Base-by-base conservation (phyloP, 2,797 vertebrate genomes). In the Moxostoma hubbsi region DNA sequence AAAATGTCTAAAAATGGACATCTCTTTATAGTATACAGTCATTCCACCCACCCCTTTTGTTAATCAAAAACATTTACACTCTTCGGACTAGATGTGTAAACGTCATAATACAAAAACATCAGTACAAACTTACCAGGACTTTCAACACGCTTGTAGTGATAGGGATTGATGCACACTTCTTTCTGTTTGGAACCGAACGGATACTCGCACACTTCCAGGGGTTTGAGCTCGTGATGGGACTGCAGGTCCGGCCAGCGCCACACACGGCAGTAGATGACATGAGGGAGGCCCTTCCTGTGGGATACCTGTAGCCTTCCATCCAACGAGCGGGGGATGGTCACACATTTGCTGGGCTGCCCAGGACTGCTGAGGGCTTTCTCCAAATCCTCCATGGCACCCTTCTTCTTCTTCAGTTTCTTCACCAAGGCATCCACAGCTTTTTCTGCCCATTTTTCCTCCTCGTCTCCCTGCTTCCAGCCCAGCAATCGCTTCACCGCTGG, bases 371-470 rank as follows among this genome's bases (percentile, higher is more conserved):
- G 89, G 6, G 97, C 97, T 89, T 97, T 98, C 90, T 99, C 97
- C 87, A 99, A 91, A 87, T 99, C 97, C 86, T 99, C 97, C 97
- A 99, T 98, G 75, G 97, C 97, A 8, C 97, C 97, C 36, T 99
- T 98, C 85, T 98, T 99, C 93, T 98, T 98, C 89, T 99, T 99
- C 57, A 99, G 89, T 87, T 99, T 99, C 89, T 99, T 99, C 4
- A 99, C 97, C 12, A 99, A 92, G 43, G 97, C 97, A 79, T 99
- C 97, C 1, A 98, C 97, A n/a, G 97, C 97, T 86, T 98, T 98
- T 87, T 99, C 97, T 3, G 97, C 97, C 97, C 97, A 99, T 92
- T 98, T 99, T 87, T 99, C 97, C 81, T 99, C 97, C 91, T 99
- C 97, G 53, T 99, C 97, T 63, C 97, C 97, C 93, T 99, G 97